These are phyloP conservation scores for Varanus salvator DNA, from an alignment of 2,113 vertebrate species.

Conservation along the genomic window DNA sequence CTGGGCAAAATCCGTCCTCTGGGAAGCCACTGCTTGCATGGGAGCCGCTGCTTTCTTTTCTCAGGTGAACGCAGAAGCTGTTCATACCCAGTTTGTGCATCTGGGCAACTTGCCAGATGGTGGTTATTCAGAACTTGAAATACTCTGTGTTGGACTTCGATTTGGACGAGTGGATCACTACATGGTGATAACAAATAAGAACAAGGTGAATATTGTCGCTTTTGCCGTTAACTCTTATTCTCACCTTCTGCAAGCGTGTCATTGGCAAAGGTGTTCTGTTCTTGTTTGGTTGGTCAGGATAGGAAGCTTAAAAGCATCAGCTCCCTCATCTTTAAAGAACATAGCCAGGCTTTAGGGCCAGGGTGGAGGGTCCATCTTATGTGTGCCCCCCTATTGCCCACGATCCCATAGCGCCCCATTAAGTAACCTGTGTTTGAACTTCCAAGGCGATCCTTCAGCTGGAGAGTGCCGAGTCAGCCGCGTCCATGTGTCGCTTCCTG, in stretches of 20 bases:
- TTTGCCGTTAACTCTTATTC: neutral
- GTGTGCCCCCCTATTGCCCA: neutral
- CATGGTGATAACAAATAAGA: constrained; percentile 77
- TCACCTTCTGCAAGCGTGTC: neutral
- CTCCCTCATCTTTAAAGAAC: neutral
- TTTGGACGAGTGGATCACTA: constrained; percentile 80
- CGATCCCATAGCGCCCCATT: neutral
- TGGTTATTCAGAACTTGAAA: constrained; percentile 75
- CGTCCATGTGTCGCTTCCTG: constrained; percentile 75
- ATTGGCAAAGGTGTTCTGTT: too few species aligned
- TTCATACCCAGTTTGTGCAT: constrained; percentile 73
- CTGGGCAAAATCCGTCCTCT: neutral
- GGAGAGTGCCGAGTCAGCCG: constrained; percentile 70
- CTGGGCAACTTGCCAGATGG: constrained; percentile 76
- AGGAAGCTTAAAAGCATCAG: neutral
- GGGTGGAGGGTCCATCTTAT: neutral
- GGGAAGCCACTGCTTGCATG: neutral
- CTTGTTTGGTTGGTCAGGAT: neutral
- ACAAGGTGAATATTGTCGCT: constrained; percentile 66
- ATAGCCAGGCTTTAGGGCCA: neutral
- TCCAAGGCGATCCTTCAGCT: constrained; percentile 80
- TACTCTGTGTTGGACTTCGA: constrained; percentile 77
- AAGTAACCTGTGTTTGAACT: neutral
- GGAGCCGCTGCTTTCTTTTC: neutral
- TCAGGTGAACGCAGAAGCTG: constrained; percentile 59